phyloP scores from a whole-genome alignment of 35 echinoderm and acorn worm genomes.

The Apostichopus parvimensis region DNA sequence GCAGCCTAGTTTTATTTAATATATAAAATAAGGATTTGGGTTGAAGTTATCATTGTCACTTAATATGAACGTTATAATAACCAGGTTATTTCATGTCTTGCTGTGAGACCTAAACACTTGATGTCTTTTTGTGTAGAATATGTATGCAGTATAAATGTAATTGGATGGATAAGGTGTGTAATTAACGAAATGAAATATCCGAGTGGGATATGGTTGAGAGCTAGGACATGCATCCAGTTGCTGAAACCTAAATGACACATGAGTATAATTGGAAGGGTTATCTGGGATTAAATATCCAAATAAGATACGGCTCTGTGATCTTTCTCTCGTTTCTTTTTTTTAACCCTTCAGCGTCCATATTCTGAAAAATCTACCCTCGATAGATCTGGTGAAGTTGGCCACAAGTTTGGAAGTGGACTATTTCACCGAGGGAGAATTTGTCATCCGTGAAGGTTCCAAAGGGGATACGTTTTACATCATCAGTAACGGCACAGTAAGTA shows the following conservation, averaged over 20 bases:
- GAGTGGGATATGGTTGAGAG: too few species aligned
- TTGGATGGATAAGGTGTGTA: too few species aligned
- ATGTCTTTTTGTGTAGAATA: too few species aligned
- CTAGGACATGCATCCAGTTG: background rate
- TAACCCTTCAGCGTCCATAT: conserved; percentile 67
- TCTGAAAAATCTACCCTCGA: conserved; percentile 74
- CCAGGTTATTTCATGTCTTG: too few species aligned
- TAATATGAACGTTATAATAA: too few species aligned
- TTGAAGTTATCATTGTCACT: too few species aligned
- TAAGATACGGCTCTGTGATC: background rate
- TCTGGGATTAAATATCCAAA: background rate
- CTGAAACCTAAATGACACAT: background rate
- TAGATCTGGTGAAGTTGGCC: conserved; percentile 82
- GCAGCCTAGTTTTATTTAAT: too few species aligned
- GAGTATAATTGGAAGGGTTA: background rate
- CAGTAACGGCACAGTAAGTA: conserved; percentile 79
- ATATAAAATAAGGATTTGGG: too few species aligned
- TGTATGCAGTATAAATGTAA: too few species aligned
- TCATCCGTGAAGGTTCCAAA: conserved; percentile 86
- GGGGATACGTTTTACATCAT: conserved; percentile 99
- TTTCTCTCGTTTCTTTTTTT: background rate
- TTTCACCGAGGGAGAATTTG: conserved; percentile 82
- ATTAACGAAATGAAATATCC: too few species aligned
- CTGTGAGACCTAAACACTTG: too few species aligned
- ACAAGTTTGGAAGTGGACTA: conserved; percentile 83